Evolutionary conservation across 2,113 vertebrate genomes (phyloP), one percentile per base, ranked within the genome.

Genomic region (Chloropsis cyanopogon): DNA sequence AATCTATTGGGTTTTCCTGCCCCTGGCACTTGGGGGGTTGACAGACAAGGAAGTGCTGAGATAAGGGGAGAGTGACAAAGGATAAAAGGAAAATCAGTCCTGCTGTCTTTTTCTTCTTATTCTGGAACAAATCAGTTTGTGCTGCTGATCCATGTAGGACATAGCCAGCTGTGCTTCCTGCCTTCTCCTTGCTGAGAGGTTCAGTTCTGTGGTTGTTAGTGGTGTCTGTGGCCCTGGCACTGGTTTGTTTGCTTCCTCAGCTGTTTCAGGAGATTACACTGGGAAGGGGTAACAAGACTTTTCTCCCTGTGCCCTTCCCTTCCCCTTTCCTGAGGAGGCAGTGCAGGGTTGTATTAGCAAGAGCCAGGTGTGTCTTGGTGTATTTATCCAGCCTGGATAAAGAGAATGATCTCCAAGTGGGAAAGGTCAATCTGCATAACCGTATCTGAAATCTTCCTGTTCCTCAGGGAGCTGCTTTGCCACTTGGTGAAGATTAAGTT

Each of bases 401-500:
- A 69, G 23, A 68, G 86, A 64, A 53, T 77, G 72, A 56, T 84
- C 75, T 89, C 46, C 82, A 65, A 61, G 69, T 82, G 56, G 59
- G 70, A 85, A 37, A 63, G 85, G 77, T 26, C 37, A 11, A 72
- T 90, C 83, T 56, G 24, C 63, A 0, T 96, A 64, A 92, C 93
- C 65, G 39, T 71, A 19, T 92, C 63, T 93, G 88, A 91, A 84
- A 92, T 90, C 82, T 97, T 79, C 90, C 91, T 93, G 50, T 91
- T 95, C 81, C 92, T 92, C 97, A 99, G 99, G 97, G 98, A 98
- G 85, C 97, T 98, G 91, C 97, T 99, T 90, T 98, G 98, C 86
- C 97, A 98, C 14, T 98, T 99, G 90, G 97, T 99, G 64, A 98
- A 93, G 88, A 97, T 97, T 79, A 99, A 99, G 88, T 97, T 99